These are phyloP conservation scores for Drosophila robusta DNA, from an alignment of 2,888 invertebrate genomes.

Conservation along the genomic window DNA sequence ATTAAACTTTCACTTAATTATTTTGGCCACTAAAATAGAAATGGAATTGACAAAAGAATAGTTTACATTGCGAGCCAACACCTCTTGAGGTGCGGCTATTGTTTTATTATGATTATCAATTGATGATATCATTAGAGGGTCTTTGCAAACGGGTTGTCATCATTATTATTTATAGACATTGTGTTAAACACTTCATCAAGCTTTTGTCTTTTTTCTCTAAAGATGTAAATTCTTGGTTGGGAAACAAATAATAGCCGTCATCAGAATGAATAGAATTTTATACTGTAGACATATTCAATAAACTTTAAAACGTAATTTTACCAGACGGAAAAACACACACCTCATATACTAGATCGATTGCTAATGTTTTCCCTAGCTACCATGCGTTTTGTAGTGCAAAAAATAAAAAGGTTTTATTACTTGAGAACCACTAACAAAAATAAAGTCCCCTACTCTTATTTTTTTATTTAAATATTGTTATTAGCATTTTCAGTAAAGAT, in stretches of 20 bases:
- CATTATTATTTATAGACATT: slow-evolving; percentile 40
- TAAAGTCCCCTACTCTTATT: too few relatives aligned
- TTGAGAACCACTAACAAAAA: too few relatives aligned
- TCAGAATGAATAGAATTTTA: background rate
- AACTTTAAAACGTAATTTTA: background rate
- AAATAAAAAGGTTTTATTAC: too few relatives aligned
- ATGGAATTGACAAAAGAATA: slow-evolving; percentile 2
- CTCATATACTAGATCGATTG: too few relatives aligned
- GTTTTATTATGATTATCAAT: slow-evolving; percentile 1
- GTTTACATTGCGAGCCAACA: slow-evolving; percentile 1
- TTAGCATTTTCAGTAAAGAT: too few relatives aligned
- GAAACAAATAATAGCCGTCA: slow-evolving; percentile 3
- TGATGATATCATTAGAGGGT: slow-evolving; percentile 54
- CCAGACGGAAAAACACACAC: too few relatives aligned
- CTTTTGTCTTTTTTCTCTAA: background rate
- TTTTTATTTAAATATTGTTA: too few relatives aligned
- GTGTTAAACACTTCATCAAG: background rate
- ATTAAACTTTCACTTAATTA: slow-evolving; percentile 4
- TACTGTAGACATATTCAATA: background rate
- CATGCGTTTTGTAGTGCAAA: background rate
- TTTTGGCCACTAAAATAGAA: background rate
- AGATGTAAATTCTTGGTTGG: slow-evolving; percentile 24
- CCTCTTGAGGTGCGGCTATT: slow-evolving; percentile 30
- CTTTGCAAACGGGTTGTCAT: slow-evolving; percentile 19
- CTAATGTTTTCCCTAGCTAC: too few relatives aligned